These are phyloP conservation scores for Danio kyathit DNA, from an alignment of 2,797 vertebrate genomes.

Conservation along the genomic window DNA sequence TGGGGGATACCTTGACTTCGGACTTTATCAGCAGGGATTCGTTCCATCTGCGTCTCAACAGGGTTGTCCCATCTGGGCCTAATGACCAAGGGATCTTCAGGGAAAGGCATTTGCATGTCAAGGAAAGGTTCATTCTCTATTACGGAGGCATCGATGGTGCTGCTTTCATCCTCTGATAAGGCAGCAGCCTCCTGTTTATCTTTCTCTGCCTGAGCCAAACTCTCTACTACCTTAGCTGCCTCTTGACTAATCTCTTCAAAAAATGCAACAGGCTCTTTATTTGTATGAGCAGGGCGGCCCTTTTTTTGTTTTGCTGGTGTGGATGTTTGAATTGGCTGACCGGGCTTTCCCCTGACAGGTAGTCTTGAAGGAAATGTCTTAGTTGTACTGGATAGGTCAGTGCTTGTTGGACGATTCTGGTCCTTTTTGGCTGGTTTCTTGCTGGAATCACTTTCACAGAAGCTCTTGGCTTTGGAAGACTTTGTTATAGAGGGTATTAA, in stretches of 20 bases:
- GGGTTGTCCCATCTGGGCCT: conserved; percentile 97
- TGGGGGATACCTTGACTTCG: conserved; percentile 97
- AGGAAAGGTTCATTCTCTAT: conserved; percentile 91
- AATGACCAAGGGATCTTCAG: conserved; percentile 96
- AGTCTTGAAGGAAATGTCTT: conserved; percentile 90
- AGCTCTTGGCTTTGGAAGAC: conserved; percentile 87
- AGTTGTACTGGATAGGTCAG: conserved; percentile 80
- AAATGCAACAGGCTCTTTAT: conserved; percentile 90
- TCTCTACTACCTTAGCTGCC: conserved; percentile 94
- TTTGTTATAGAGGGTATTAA: conserved; percentile 81
- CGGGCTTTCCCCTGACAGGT: conserved; percentile 88
- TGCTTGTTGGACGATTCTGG: conserved; percentile 69
- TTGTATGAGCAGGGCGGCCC: conserved; percentile 82
- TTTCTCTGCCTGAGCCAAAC: conserved; percentile 90
- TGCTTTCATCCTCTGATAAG: conserved; percentile 93
- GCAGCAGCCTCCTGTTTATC: conserved; percentile 83
- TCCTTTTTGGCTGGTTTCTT: conserved; percentile 80
- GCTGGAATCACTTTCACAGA: conserved; percentile 85
- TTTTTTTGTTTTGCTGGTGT: conserved; percentile 85
- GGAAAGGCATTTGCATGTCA: conserved; percentile 90
- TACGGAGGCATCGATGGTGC: conserved; percentile 91
- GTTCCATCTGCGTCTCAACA: conserved; percentile 99
- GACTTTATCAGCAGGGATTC: conserved; percentile 97
- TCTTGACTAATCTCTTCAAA: conserved; percentile 97
- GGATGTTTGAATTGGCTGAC: conserved; percentile 71